Evolutionary conservation across 2,888 invertebrate species (phyloP), one percentile per base, ranked within the genome.

Genomic region (Latrodectus elegans): DNA sequence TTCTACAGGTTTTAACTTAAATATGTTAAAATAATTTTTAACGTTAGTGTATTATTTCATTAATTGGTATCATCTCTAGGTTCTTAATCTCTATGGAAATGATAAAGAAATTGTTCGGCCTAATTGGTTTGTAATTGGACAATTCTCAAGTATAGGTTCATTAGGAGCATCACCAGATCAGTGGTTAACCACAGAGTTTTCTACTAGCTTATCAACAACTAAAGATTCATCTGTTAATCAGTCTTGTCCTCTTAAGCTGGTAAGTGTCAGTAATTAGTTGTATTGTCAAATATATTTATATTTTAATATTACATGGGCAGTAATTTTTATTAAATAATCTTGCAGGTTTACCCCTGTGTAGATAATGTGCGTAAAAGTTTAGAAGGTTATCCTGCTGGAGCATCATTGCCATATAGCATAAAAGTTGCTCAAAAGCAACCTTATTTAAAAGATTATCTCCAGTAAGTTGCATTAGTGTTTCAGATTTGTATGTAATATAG

Each of bases 81-180:
- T 96, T 65, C 92, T 97, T 12, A 93, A 94, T 6, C 94, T 95
- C 88, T 94, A 96, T 91, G 95, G 95, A 60, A 92, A 91, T n/a
- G 79, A 89, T 8, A 67, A 91, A 93, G 89, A 93, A 92, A 51
- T 81, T 6, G 91, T 94, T 0, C 90, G 93, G 0, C 91, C 91
- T 1, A 93, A 94, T 0, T 96, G 96, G 94, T 94, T 95, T 0
- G 93, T 98, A 0, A 92, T 97, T 4, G 96, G 96, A 0, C 98
- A 99, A 92, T 96, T 97, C 82, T 98, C 97, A 53, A 98, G 97
- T 90, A 95, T 99, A 67, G 99, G 98, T 49, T 95, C 95, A 89
- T 94, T 96, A 77, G 98, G 98, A 1, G 93, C 95, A 14, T 90
- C 89, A 17, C 90, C 92, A 49, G 93, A 89, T 91, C 92, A 90